These are phyloP conservation scores for Pissodes strobi DNA, from an alignment of 1,140 invertebrate species.

Conservation along the genomic window DNA sequence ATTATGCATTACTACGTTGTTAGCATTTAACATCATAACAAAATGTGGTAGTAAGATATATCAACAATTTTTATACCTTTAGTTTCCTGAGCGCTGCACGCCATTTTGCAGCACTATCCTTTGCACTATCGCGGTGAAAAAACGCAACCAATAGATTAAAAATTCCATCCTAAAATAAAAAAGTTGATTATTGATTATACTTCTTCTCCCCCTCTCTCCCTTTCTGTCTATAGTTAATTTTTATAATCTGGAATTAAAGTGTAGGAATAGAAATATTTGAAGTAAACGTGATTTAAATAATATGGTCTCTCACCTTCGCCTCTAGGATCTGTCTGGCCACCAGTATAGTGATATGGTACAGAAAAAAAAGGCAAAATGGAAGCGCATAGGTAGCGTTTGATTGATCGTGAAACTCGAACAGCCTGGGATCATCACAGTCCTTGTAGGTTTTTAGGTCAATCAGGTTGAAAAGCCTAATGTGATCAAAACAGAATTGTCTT, in stretches of 20 bases:
- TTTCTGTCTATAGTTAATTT: no score
- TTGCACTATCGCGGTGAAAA: neutral
- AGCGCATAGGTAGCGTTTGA: neutral
- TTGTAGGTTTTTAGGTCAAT: neutral
- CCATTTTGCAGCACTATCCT: no score
- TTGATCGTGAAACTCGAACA: neutral
- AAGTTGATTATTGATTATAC: no score
- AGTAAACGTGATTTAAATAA: neutral
- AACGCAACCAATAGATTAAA: neutral
- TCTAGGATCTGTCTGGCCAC: neutral
- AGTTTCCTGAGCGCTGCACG: no score
- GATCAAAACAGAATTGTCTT: no score
- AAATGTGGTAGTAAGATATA: no score
- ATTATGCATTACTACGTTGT: no score
- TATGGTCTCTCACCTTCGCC: neutral
- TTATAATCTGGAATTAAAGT: no score
- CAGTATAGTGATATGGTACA: neutral
- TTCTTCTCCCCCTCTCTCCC: no score
- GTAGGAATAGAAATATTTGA: no score
- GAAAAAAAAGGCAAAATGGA: neutral
- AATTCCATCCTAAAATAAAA: neutral
- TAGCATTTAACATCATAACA: no score
- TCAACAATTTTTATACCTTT: no score
- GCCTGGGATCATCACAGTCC: constrained; percentile 5
- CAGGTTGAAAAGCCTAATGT: neutral